Evolutionary conservation across 2,113 vertebrate genomes (phyloP).

Genomic region (Mesoclemmys tuberculata): DNA sequence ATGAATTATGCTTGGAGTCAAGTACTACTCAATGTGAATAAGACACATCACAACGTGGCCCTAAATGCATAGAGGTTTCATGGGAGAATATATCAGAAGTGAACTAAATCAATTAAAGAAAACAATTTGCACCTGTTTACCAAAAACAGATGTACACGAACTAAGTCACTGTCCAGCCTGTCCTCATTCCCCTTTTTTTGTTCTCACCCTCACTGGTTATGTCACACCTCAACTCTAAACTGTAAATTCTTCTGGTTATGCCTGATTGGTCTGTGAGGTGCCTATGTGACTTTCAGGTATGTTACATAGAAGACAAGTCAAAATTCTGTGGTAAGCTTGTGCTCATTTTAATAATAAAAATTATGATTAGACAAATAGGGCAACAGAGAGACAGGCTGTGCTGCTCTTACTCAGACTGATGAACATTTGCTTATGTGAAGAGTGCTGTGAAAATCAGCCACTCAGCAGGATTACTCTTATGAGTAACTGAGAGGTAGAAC

Average conservation of each 20-base stretch:
- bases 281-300: not conserved
- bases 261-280: not conserved
- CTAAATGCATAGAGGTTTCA: not conserved
- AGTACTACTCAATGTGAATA: not conserved
- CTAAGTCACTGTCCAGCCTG: not conserved
- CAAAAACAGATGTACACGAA: not conserved
- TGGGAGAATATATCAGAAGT: not conserved
- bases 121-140: not conserved
- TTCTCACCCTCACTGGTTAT: not conserved
- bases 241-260: rapidly evolving
- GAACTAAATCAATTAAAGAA: not conserved
- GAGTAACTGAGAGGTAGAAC: conserved; percentile 40
- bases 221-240: not conserved
- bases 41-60: not conserved
- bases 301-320: not conserved
- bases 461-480: not conserved
- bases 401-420: conserved; percentile 36
- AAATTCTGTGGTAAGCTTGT: not conserved
- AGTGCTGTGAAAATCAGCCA: conserved; percentile 17
- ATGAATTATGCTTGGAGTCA: not conserved
- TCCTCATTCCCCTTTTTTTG: not conserved
- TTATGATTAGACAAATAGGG: conserved; percentile 35
- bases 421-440: conserved; percentile 47
- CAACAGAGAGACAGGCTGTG: conserved; percentile 30
- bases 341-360: not conserved